Evolutionary conservation across 2,888 invertebrate species (phyloP).

Genomic region (Amphipyra berbera): DNA sequence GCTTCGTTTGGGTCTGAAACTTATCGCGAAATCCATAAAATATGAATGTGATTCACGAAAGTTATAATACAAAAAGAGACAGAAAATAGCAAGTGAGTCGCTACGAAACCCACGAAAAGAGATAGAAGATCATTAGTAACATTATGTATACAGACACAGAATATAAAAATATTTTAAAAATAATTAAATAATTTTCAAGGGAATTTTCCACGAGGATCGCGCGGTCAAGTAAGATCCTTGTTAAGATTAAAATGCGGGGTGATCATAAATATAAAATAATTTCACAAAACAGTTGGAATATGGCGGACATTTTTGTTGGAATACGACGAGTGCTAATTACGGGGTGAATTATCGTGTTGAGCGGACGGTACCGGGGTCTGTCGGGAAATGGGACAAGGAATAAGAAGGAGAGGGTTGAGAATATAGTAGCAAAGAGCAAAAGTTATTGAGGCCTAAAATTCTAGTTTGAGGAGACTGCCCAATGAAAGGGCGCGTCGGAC

Average conservation of each 20-base stretch:
- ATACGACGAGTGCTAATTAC: conserved; percentile 87
- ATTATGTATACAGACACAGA: not conserved
- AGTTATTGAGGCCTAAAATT: too few relatives aligned
- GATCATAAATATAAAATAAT: conserved; percentile 82
- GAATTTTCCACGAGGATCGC: conserved; percentile 22
- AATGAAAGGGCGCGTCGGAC: too few relatives aligned
- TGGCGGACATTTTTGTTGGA: conserved; percentile 83
- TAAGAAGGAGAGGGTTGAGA: conserved; percentile 33
- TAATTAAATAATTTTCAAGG: conserved; percentile 29
- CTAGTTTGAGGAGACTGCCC: too few relatives aligned
- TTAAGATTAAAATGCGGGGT: conserved; percentile 71
- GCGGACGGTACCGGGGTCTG: conserved; percentile 60
- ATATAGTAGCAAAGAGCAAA: not conserved
- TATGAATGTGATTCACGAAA: too few relatives aligned
- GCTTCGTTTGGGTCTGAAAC: too few relatives aligned
- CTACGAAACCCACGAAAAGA: too few relatives aligned
- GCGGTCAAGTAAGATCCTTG: conserved; percentile 56
- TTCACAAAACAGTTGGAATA: conserved; percentile 73
- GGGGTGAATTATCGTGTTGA: conserved; percentile 82
- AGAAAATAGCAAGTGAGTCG: too few relatives aligned
- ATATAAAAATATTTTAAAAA: not conserved
- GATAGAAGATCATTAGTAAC: too few relatives aligned
- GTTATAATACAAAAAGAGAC: too few relatives aligned
- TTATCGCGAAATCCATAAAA: too few relatives aligned
- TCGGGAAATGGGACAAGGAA: conserved; percentile 40